phyloP scores from a whole-genome alignment of 2,113 vertebrate species.

The Hippolais icterina region DNA sequence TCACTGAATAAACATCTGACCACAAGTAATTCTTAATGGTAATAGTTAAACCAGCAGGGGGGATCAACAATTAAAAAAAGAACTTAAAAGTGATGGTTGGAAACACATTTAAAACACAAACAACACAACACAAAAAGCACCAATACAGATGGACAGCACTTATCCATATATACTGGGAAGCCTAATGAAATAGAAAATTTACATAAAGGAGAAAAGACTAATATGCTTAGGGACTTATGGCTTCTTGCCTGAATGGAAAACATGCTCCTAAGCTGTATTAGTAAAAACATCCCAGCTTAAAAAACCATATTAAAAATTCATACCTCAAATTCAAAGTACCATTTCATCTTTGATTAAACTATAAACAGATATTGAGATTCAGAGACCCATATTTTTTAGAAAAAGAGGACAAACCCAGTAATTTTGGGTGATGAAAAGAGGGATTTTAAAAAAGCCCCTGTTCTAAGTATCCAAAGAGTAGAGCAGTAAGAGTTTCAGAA shows the following conservation, averaged over 20 bases:
- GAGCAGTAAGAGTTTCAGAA: background rate
- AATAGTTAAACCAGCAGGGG: background rate
- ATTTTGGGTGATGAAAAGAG: background rate
- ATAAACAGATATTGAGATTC: background rate
- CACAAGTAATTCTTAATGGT: slow-evolving; percentile 25
- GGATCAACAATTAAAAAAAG: background rate
- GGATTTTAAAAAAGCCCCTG: background rate
- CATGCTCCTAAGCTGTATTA: background rate
- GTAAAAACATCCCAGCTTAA: background rate
- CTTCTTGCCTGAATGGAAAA: background rate
- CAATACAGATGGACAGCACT: background rate
- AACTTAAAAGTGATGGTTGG: background rate
- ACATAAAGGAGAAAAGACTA: background rate
- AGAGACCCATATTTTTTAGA: background rate
- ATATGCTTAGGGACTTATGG: fast-evolving
- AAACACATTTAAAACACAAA: background rate
- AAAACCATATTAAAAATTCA: background rate
- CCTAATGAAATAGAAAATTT: background rate
- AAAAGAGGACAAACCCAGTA: background rate
- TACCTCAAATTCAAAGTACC: background rate
- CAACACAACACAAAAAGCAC: background rate
- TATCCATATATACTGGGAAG: background rate
- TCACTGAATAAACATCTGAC: slow-evolving; percentile 39
- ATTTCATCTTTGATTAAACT: background rate
- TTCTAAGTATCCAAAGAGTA: background rate